Conservation (phyloP, 2,113 vertebrate genomes). For the Microtus montanus region DNA sequence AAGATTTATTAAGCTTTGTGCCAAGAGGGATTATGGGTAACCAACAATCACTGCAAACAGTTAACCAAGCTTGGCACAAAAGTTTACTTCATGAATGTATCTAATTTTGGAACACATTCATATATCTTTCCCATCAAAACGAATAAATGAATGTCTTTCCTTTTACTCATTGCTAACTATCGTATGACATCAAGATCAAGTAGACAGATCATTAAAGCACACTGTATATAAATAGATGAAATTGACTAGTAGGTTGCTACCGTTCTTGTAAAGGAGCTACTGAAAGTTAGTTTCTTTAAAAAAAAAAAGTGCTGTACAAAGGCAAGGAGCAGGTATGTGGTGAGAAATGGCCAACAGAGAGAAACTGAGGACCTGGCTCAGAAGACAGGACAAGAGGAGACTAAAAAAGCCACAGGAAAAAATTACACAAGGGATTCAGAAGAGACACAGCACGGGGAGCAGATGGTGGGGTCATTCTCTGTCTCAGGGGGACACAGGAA, state of each 20-base stretch:
- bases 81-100: background rate
- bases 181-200: background rate
- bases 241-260: background rate
- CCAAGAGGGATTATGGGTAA: no score
- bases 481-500: background rate
- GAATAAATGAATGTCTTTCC: background rate
- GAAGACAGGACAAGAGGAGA: background rate
- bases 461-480: background rate
- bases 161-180: background rate
- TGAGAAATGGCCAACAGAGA: background rate
- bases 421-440: background rate
- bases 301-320: background rate
- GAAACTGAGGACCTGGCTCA: background rate
- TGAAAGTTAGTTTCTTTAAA: background rate
- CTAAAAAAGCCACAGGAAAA: background rate
- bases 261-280: background rate
- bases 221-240: background rate
- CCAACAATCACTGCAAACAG: background rate
- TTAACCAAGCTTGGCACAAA: background rate
- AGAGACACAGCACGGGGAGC: no score
- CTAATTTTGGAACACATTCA: background rate
- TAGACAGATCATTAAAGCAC: background rate
- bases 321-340: background rate
- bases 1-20: background rate
- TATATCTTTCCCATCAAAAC: constrained; percentile 2